A percentile compares a stretch with the other conserved stretches of the same genome.
Evolutionary conservation across 1,140 invertebrate genomes (phyloP).

Genomic region (Drosophila rufa): DNA sequence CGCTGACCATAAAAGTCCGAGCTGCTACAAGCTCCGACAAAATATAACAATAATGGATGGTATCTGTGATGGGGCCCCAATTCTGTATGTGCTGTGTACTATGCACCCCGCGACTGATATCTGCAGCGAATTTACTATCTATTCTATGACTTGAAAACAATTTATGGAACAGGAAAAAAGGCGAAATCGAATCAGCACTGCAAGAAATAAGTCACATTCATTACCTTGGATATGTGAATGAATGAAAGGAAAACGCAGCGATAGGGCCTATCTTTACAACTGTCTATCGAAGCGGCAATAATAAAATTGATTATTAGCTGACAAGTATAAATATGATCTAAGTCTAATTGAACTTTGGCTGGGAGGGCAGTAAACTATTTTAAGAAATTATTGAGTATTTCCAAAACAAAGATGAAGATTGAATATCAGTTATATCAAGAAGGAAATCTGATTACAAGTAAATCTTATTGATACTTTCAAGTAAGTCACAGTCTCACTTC

Average conservation of each 20-base stretch:
- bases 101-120: constrained; percentile 62
- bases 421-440: too few species aligned
- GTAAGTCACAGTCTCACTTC: not conserved
- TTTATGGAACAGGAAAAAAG: constrained; percentile 19
- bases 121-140: constrained; percentile 65
- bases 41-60: constrained; percentile 9
- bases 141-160: constrained; percentile 69
- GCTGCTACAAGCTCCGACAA: constrained; percentile 7
- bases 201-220: constrained; percentile 17
- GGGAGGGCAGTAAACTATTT: not conserved
- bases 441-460: not conserved
- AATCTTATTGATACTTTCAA: not conserved
- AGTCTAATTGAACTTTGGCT: constrained; percentile 25
- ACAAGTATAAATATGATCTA: constrained; percentile 36
- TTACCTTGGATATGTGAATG: constrained; percentile 47
- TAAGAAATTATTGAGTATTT: not conserved
- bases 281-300: constrained; percentile 19
- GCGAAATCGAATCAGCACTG: constrained; percentile 16
- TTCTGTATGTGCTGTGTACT: constrained; percentile 51
- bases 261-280: constrained; percentile 48
- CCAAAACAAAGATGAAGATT: too few species aligned
- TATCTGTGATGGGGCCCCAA: constrained; percentile 23
- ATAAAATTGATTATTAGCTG: constrained; percentile 16
- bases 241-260: constrained; percentile 21
- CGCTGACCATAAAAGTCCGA: constrained; percentile 28